These are phyloP conservation scores for Heliconius hortense DNA, from an alignment of 2,888 invertebrate species.

Conservation along the genomic window DNA sequence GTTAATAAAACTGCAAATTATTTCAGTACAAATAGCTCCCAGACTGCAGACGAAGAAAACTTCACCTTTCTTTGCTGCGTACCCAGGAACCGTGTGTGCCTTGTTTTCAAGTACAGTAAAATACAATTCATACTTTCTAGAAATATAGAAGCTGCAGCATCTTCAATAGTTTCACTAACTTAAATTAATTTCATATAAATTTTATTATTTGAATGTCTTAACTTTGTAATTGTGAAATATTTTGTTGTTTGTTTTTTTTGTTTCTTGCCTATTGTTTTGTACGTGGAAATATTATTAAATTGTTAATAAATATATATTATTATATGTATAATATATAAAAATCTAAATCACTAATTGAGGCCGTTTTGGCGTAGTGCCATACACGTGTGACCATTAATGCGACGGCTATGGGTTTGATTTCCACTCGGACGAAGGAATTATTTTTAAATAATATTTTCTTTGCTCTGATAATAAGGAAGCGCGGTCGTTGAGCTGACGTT, in stretches of 20 bases:
- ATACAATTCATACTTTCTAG: constrained; percentile 46
- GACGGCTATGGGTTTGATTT: no score
- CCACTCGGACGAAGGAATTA: no score
- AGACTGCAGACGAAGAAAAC: constrained; percentile 71
- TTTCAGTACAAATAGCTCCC: constrained; percentile 67
- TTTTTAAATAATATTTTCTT: no score
- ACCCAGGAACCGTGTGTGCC: constrained; percentile 66
- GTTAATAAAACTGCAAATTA: constrained; percentile 77
- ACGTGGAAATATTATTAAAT: not conserved
- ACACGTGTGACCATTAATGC: no score
- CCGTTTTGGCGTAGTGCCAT: no score
- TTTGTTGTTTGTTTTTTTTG: not conserved
- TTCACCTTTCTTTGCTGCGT: constrained; percentile 64
- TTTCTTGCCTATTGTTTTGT: not conserved
- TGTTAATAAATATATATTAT: not conserved
- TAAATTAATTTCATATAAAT: constrained; percentile 4
- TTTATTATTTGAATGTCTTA: not conserved
- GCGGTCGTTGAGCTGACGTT: no score
- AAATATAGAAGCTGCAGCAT: constrained; percentile 56
- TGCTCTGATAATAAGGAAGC: no score
- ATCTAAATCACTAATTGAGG: not conserved
- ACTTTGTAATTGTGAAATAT: not conserved
- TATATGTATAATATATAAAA: not conserved
- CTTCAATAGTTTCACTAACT: constrained; percentile 1
- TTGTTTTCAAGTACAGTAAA: constrained; percentile 80